Conservation (phyloP, 2,113 vertebrate species). For the Cranoglanis bouderius region DNA sequence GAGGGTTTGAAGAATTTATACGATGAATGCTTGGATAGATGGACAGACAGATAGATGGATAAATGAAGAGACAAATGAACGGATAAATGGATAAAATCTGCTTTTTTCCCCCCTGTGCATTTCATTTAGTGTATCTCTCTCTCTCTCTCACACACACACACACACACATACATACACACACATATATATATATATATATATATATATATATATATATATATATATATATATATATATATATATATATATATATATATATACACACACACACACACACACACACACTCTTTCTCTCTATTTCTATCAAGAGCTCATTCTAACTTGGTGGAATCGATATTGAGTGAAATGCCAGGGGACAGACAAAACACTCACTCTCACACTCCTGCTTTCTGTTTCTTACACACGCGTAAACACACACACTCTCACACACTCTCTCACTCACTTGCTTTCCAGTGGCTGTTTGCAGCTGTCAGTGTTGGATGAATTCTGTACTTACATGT, state of each 20-base stretch:
- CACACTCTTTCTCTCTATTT: neutral
- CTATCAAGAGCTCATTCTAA: slow-evolving; percentile 51
- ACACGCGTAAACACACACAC: neutral
- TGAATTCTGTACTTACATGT: slow-evolving; percentile 63
- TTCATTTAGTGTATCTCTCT: neutral
- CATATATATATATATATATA: no score
- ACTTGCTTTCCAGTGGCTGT: slow-evolving; percentile 54
- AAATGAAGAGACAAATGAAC: neutral
- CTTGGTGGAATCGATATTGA: slow-evolving; percentile 33
- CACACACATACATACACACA: no score
- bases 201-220: no score
- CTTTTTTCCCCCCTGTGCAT: neutral
- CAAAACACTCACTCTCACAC: slow-evolving; percentile 16
- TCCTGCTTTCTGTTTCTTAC: slow-evolving; percentile 36
- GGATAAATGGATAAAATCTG: neutral
- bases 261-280: slow-evolving; percentile 38
- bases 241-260: no score
- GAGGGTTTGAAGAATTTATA: neutral
- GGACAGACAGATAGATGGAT: neutral
- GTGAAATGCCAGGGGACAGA: slow-evolving; percentile 22
- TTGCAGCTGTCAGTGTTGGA: slow-evolving; percentile 69
- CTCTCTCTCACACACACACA: neutral
- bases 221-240: no score
- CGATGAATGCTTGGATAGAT: neutral
- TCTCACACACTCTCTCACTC: slow-evolving; percentile 33